Base-by-base conservation (phyloP, 2,888 invertebrate species). In the Malacosoma neustria region DNA sequence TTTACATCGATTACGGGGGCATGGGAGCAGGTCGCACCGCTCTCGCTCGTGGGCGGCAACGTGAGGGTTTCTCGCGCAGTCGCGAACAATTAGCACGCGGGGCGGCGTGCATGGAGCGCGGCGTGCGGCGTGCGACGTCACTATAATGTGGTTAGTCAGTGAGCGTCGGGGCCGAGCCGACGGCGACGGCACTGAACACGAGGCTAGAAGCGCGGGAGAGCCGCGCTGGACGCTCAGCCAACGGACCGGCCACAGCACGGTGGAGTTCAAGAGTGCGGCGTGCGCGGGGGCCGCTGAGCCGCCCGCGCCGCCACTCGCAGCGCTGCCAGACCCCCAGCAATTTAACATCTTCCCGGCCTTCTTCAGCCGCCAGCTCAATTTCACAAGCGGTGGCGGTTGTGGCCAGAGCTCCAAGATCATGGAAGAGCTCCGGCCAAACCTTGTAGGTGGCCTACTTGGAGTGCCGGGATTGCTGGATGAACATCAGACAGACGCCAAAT, bases 281-380 rank as follows among this genome's bases (percentile, higher is more conserved):
- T 92, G 85, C 85, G 87, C 77, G 87, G 84, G 82, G 82, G 87
- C 86, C 81, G 69, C 59, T 32, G 82, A 81, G 72, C 77, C 75
- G 49, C 80, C 79, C 77, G 82, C 76, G 80, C 80, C 76, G 75
- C 77, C 82, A 60, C 89, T 87, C 58, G 81, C 87, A 64, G 87
- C 85, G 60, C 87, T 89, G 59, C 88, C 87, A 54, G 89, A 89
- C 56, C 91, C 91, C 48, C 93, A 94, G 71, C 94, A 94, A 86
- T 95, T 95, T 87, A 95, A 95, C 87, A 95, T 95, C 64, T 95
- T 95, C 80, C 95, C 95, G 59, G 95, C 95, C 43, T 95, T 95
- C 71, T 95, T 95, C 79, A 94, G 94, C 87, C 88, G 95, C 47
- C 95, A 95, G 80, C 88, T 95, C 55, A 95, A 95, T 77, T 95